Conservation (phyloP, 92 coral and sea anemone species). For the Muricea muricata region DNA sequence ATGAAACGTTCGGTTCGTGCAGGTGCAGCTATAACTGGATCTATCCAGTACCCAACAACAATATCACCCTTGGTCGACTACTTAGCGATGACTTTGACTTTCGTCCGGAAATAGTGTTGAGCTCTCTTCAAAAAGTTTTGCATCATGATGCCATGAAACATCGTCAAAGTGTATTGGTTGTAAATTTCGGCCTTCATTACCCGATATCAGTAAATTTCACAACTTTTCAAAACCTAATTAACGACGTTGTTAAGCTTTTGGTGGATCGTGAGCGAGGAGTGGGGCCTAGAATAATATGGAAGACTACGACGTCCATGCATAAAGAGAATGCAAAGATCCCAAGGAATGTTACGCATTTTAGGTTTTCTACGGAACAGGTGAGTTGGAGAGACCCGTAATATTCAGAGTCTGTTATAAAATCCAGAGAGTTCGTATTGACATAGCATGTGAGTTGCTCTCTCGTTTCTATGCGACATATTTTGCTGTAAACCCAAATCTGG, state of each 20-base stretch:
- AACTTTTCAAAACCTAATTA: conserved; percentile 4
- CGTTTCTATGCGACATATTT: too few relatives aligned
- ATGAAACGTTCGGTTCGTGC: conserved; percentile 78
- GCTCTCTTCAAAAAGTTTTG: neutral
- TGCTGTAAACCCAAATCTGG: too few relatives aligned
- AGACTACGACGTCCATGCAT: conserved; percentile 69
- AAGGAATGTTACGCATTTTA: conserved; percentile 66
- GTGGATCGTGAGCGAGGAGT: neutral
- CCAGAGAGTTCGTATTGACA: too few relatives aligned
- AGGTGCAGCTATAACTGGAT: conserved; percentile 96
- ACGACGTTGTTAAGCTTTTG: neutral
- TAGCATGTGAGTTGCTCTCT: too few relatives aligned
- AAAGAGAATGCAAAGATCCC: conserved; percentile 58
- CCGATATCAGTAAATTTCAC: conserved; percentile 4
- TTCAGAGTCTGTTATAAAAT: too few relatives aligned
- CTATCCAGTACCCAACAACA: conserved; percentile 74
- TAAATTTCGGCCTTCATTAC: conserved; percentile 9
- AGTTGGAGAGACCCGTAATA: too few relatives aligned
- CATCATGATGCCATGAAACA: neutral
- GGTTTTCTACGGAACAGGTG: conserved; percentile 92
- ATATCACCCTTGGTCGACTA: neutral
- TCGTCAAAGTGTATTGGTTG: neutral
- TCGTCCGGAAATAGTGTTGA: neutral
- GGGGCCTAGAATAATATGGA: conserved; percentile 26
- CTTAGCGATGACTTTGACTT: conserved; percentile 9